Percentiles rank a stretch among this genome's conserved stretches.
Evolutionary conservation across 2,113 vertebrate species (phyloP).

Genomic region (Gadus chalcogrammus): DNA sequence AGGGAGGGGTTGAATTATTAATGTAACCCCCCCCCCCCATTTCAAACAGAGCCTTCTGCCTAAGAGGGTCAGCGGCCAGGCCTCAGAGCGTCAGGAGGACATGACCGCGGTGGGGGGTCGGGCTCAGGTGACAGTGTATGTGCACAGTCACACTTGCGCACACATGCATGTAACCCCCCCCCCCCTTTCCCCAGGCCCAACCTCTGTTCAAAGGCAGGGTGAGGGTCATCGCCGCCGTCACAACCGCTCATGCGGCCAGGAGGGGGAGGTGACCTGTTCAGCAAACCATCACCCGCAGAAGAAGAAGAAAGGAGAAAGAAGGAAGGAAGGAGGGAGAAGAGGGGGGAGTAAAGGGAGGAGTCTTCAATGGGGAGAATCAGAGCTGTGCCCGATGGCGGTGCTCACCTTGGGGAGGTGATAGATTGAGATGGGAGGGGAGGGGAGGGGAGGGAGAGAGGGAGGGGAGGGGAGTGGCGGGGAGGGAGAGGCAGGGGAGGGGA

Average conservation of each 20-base stretch:
- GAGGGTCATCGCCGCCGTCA: conserved; percentile 52
- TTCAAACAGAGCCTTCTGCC: too few relatives aligned
- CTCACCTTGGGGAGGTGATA: conserved; percentile 59
- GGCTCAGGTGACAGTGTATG: too few relatives aligned
- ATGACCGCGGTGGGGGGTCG: too few relatives aligned
- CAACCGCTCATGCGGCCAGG: conserved; percentile 76
- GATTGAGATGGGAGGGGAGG: conserved; percentile 48
- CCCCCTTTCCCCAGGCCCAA: conserved; percentile 26
- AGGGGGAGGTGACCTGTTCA: conserved; percentile 71
- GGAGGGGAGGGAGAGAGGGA: too few relatives aligned
- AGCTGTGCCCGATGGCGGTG: conserved; percentile 36
- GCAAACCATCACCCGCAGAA: conserved; percentile 75
- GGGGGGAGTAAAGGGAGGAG: too few relatives aligned
- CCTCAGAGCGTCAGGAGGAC: too few relatives aligned
- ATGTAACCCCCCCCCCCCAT: too few relatives aligned
- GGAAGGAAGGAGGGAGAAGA: conserved; percentile 30
- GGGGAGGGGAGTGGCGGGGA: conserved; percentile 41
- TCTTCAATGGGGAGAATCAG: conserved; percentile 19
- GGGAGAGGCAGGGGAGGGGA: too few relatives aligned
- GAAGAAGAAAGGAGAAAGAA: conserved; percentile 75
- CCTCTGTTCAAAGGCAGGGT: conserved; percentile 55
- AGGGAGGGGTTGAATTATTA: too few relatives aligned
- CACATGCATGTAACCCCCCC: too few relatives aligned
- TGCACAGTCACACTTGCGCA: too few relatives aligned
- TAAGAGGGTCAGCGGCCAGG: too few relatives aligned